A percentile compares a stretch with the other conserved stretches of the same genome.
Conservation (phyloP, 2,888 invertebrate species). For the Phyllotreta striolata region DNA sequence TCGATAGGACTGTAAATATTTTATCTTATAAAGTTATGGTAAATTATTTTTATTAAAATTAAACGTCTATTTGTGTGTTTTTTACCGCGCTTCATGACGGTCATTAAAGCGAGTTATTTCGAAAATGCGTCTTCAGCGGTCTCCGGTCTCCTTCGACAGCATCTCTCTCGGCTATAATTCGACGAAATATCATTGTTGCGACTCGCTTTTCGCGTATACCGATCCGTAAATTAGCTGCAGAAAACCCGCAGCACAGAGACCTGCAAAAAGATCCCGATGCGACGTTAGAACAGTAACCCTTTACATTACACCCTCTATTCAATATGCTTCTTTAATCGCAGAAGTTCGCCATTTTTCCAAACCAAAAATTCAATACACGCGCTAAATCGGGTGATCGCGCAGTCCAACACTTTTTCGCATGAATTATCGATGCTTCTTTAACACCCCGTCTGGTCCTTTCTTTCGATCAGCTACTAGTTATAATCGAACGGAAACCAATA, state of each 20-base stretch:
- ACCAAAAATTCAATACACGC: too few species aligned
- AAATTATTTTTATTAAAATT: slow-evolving; percentile 14
- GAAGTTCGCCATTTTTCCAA: too few species aligned
- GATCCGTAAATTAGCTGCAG: too few species aligned
- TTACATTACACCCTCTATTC: too few species aligned
- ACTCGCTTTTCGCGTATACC: slow-evolving; percentile 12
- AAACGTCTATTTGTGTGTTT: slow-evolving; percentile 8
- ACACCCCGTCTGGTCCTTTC: too few species aligned
- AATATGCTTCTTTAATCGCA: too few species aligned
- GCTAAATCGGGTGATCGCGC: too few species aligned
- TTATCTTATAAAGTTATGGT: slow-evolving; percentile 2
- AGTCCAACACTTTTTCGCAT: too few species aligned
- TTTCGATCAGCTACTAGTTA: slow-evolving; percentile 18
- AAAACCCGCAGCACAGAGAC: too few species aligned
- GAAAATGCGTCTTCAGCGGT: slow-evolving; percentile 4
- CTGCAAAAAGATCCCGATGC: too few species aligned
- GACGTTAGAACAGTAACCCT: too few species aligned
- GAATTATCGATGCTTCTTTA: too few species aligned
- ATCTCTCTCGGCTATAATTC: neutral
- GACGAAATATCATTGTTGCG: neutral
- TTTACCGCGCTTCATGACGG: neutral
- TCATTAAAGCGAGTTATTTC: slow-evolving; percentile 7
- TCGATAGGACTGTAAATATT: slow-evolving; percentile 14
- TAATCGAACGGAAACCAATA: slow-evolving; percentile 12
- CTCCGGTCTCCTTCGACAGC: neutral